Evolutionary conservation across 2,888 invertebrate genomes (phyloP).

Genomic region (Escarpia spicata): DNA sequence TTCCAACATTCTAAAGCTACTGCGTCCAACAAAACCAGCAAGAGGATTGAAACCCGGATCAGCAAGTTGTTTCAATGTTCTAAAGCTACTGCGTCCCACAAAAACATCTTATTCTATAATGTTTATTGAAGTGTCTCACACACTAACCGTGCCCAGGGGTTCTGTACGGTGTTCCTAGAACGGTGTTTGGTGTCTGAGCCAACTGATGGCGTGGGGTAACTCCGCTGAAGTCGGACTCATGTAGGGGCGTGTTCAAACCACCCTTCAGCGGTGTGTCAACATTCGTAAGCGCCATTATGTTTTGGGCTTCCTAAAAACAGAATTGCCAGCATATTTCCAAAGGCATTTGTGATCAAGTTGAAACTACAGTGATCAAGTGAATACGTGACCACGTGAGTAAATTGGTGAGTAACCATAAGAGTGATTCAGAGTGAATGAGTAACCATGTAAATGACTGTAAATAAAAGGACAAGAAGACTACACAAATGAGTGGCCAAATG

Average conservation of each 20-base stretch:
- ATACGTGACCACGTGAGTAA: neutral
- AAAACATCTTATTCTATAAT: too few relatives aligned
- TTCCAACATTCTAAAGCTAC: too few relatives aligned
- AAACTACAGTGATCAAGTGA: too few relatives aligned
- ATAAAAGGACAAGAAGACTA: too few relatives aligned
- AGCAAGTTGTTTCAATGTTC: too few relatives aligned
- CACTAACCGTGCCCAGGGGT: conserved; percentile 49
- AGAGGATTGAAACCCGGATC: too few relatives aligned
- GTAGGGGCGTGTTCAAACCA: conserved; percentile 92
- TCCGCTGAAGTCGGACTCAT: conserved; percentile 87
- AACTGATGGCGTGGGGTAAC: conserved; percentile 78
- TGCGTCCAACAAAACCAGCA: too few relatives aligned
- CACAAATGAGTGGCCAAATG: too few relatives aligned
- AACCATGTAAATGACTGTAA: too few relatives aligned
- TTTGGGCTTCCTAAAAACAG: conserved; percentile 90
- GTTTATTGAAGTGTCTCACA: neutral
- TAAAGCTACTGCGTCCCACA: too few relatives aligned
- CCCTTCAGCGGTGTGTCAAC: conserved; percentile 97
- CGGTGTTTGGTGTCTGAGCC: conserved; percentile 61
- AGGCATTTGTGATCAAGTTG: neutral
- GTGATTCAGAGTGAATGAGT: neutral
- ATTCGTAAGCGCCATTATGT: conserved; percentile 97
- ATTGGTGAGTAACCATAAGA: neutral
- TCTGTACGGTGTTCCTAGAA: conserved; percentile 62
- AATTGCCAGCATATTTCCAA: neutral